phyloP scores from a whole-genome alignment of 1,140 invertebrate species.

The Cotesia chilonis region DNA sequence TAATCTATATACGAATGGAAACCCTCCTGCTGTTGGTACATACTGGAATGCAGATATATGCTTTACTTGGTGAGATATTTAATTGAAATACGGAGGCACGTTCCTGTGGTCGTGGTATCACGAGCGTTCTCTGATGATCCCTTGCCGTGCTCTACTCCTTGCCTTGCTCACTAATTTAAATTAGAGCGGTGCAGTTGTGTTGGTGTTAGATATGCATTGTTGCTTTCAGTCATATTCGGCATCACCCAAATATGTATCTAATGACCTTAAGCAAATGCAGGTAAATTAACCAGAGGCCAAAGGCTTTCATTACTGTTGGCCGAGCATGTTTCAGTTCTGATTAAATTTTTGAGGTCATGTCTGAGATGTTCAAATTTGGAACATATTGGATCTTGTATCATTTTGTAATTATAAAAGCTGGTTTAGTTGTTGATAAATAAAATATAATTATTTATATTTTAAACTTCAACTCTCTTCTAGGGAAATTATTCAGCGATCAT shows the following conservation, averaged over 20 bases:
- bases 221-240: background rate
- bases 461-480: too few species aligned
- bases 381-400: too few species aligned
- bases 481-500: too few species aligned
- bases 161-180: too few species aligned
- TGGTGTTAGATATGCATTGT: background rate
- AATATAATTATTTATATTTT: too few species aligned
- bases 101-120: slow-evolving; percentile 28
- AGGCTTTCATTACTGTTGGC: too few species aligned
- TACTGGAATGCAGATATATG: slow-evolving; percentile 49
- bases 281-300: background rate
- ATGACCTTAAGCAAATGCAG: background rate
- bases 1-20: slow-evolving; percentile 22
- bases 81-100: slow-evolving; percentile 54
- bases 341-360: too few species aligned
- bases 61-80: slow-evolving; percentile 50
- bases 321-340: too few species aligned
- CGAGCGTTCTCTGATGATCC: slow-evolving; percentile 15
- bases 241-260: slow-evolving; percentile 1
- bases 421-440: too few species aligned
- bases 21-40: slow-evolving; percentile 32
- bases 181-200: background rate
- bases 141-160: background rate
- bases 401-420: too few species aligned
- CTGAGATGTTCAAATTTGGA: too few species aligned